Base-by-base conservation (phyloP, 2,888 invertebrate species). In the Resseliella maxima region DNA sequence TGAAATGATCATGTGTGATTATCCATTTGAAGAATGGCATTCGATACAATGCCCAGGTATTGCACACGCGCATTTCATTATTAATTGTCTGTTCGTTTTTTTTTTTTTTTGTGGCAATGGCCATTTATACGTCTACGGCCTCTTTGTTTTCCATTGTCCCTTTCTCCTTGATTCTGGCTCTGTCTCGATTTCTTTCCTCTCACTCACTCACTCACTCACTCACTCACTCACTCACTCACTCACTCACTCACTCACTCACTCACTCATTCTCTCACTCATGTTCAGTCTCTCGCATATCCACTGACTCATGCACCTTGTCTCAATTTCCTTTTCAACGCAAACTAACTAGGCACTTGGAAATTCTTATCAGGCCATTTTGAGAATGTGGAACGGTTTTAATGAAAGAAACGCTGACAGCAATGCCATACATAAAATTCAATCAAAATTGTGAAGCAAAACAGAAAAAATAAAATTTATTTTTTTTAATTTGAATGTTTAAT, bases 1-100 rank as follows among this genome's bases (percentile, higher is more conserved):
- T 72, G 72, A 72, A 72, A 72, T 72, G 72, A 72, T 72, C 72
- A 15, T 72, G 72, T 59, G 31, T 72, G 31, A 72, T 72, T 72
- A 72, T 31, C 2, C 72, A 35, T 72, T 31, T 72, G 31, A 24
- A 59, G 12, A 72, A 31, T 72, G 15, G 31, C 12, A 5, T 72
- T 72, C 72, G 72, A 72, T 35, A 27, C 27, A 24, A 59, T 72
- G 72, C 6, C 24, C 72, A 12, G n/a, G 35, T 72, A 72, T 2
- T 31, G 72, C 72, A 72, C 72, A 72, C 72, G 31, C 15, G 31
- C 31, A 31, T 12, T 31, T 72, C n/a, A 31, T 72, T 72, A 15
- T 50, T 2, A 27, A 31, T 21, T 35, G 18, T 50, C 50, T 72
- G 15, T 72, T 31, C 5, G 24, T n/a, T 31, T 72, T 31, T 12